Conservation (phyloP, 2,797 vertebrate genomes). For the Poliocrania exsul region DNA sequence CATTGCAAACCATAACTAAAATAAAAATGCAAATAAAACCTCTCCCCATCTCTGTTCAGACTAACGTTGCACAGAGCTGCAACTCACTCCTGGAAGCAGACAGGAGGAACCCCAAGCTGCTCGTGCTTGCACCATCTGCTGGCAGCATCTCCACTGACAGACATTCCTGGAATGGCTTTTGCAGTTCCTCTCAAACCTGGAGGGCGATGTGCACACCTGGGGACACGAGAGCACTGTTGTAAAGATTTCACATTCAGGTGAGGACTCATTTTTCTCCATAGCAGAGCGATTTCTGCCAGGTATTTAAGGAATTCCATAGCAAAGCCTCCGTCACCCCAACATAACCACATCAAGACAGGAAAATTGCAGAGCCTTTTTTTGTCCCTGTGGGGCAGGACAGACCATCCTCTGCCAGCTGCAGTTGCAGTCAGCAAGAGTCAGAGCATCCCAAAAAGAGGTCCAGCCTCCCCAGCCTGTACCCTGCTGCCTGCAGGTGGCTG, state of each 20-base stretch:
- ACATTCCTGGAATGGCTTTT: background rate
- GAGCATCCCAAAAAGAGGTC: background rate
- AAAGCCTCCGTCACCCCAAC: rapidly evolving
- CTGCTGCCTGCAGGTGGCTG: background rate
- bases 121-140: constrained; percentile 41
- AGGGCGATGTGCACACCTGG: background rate
- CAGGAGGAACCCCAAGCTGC: background rate
- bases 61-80: background rate
- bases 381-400: background rate
- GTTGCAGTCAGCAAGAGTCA: background rate
- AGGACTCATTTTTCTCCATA: background rate
- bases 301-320: background rate
- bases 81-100: background rate
- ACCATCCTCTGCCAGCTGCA: background rate
- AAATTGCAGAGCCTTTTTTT: background rate
- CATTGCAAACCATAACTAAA: background rate
- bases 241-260: background rate
- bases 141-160: background rate
- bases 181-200: background rate
- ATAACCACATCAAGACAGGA: background rate
- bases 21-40: background rate
- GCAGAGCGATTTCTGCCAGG: background rate
- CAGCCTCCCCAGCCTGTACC: background rate
- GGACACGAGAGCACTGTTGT: rapidly evolving
- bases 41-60: background rate